Percentiles rank a stretch among this genome's conserved stretches.
Evolutionary conservation across 2,113 vertebrate genomes (phyloP).

Genomic region (Phaethon lepturus): DNA sequence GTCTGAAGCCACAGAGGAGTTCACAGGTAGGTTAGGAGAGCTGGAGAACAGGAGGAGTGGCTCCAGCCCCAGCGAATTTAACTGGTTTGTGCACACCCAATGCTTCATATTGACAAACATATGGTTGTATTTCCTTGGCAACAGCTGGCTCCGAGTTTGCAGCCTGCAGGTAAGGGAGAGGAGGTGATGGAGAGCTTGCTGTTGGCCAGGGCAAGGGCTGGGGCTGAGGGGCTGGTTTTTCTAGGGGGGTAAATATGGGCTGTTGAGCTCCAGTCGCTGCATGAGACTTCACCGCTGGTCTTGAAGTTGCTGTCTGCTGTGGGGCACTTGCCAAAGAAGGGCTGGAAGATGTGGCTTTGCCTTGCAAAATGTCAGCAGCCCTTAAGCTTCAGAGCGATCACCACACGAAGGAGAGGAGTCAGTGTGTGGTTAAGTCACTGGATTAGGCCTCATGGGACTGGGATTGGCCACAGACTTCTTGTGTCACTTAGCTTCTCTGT

Average conservation of each 20-base stretch:
- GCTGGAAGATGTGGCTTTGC: neutral
- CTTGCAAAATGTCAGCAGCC: neutral
- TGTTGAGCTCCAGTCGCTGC: neutral
- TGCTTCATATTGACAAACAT: neutral
- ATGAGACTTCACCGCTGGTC: neutral
- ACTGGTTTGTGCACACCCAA: neutral
- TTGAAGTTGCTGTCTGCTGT: neutral
- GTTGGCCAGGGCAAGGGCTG: neutral
- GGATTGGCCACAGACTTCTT: neutral
- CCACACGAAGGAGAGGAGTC: conserved; percentile 23
- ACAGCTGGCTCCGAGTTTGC: neutral
- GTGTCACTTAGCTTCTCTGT: neutral
- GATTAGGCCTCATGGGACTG: neutral
- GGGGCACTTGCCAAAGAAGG: neutral
- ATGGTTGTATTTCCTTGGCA: conserved; percentile 32
- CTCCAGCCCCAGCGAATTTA: neutral
- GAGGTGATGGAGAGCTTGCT: neutral
- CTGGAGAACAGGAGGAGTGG: neutral
- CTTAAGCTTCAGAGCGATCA: neutral
- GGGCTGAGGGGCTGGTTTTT: neutral
- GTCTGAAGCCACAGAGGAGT: neutral
- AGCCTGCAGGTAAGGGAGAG: neutral
- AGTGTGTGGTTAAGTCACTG: neutral
- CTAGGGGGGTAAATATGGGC: neutral
- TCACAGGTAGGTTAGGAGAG: neutral